A percentile compares a stretch with the other conserved stretches of the same genome.
phyloP scores from a whole-genome alignment of 1,140 invertebrate species.

The Zophobas morio region DNA sequence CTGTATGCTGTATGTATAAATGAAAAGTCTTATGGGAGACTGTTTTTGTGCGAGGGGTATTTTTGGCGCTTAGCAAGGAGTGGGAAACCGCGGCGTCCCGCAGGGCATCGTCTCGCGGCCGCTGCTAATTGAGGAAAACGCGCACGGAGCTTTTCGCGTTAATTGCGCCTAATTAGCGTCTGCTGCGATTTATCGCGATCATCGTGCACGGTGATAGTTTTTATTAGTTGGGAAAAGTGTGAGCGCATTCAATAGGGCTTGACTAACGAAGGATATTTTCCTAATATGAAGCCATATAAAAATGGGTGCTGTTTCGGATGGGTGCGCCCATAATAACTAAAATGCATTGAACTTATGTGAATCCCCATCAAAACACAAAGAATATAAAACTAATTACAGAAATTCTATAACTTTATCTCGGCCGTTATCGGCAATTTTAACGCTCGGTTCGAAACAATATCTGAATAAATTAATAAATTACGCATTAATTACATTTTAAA shows the following conservation, averaged over 20 bases:
- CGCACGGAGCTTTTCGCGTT: not conserved
- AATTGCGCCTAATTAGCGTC: not conserved
- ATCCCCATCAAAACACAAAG: slow-evolving; percentile 52
- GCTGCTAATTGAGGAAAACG: too few species aligned
- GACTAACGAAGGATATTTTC: slow-evolving; percentile 28
- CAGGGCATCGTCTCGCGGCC: not conserved
- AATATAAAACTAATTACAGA: slow-evolving; percentile 61
- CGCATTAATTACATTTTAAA: slow-evolving; percentile 63
- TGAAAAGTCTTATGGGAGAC: too few species aligned
- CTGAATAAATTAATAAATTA: slow-evolving; percentile 66
- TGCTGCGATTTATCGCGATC: not conserved
- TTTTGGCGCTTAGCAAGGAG: too few species aligned
- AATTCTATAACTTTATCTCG: slow-evolving; percentile 61
- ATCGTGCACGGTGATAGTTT: slow-evolving; percentile 19
- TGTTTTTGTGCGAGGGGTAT: too few species aligned
- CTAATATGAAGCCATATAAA: slow-evolving; percentile 22
- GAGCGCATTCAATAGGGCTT: slow-evolving; percentile 25
- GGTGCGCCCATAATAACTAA: slow-evolving; percentile 44
- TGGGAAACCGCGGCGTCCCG: too few species aligned
- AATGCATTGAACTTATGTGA: slow-evolving; percentile 54
- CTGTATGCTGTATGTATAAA: too few species aligned
- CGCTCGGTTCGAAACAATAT: slow-evolving; percentile 64
- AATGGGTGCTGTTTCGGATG: slow-evolving; percentile 38
- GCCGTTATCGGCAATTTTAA: slow-evolving; percentile 64
- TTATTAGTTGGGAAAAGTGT: slow-evolving; percentile 7